phyloP scores from a whole-genome alignment of 2,797 vertebrate genomes.

The Sarcophilus harrisii region DNA sequence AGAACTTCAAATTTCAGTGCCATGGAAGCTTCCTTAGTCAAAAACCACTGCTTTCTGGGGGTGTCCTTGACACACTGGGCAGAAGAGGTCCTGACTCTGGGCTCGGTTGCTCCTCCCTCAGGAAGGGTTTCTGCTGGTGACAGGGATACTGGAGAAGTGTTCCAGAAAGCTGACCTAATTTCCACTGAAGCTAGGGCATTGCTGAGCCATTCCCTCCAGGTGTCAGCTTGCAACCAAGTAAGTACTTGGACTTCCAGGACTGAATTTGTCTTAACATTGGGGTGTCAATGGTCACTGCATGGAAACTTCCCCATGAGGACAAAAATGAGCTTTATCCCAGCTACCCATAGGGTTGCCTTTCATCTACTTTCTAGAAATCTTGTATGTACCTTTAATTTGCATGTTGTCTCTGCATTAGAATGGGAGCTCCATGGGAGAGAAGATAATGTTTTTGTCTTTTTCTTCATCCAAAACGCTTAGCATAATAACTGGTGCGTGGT shows the following conservation, averaged over 20 bases:
- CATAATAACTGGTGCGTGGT: neutral
- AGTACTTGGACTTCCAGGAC: constrained; percentile 39
- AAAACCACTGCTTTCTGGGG: constrained; percentile 44
- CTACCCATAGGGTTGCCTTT: neutral
- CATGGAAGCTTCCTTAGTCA: constrained; percentile 58
- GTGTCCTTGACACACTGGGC: constrained; percentile 39
- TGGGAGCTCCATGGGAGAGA: neutral
- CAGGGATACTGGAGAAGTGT: constrained; percentile 74
- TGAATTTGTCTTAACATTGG: constrained; percentile 41
- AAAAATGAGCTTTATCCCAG: constrained; percentile 26
- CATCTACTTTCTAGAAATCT: neutral
- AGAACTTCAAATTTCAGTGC: constrained; percentile 29
- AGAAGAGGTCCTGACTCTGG: constrained; percentile 14
- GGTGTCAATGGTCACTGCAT: constrained; percentile 7
- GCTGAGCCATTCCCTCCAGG: constrained; percentile 74
- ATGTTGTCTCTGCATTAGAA: neutral
- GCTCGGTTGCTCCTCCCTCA: constrained; percentile 61
- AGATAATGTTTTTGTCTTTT: neutral
- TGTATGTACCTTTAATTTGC: neutral
- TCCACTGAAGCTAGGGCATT: constrained; percentile 72
- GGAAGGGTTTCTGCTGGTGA: constrained; percentile 69
- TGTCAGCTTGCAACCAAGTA: constrained; percentile 68
- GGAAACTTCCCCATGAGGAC: constrained; percentile 37
- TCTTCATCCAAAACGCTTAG: neutral
- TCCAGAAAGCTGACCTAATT: constrained; percentile 79